Evolutionary conservation across 2,888 invertebrate genomes (phyloP).

Genomic region (Heliconius aoede): DNA sequence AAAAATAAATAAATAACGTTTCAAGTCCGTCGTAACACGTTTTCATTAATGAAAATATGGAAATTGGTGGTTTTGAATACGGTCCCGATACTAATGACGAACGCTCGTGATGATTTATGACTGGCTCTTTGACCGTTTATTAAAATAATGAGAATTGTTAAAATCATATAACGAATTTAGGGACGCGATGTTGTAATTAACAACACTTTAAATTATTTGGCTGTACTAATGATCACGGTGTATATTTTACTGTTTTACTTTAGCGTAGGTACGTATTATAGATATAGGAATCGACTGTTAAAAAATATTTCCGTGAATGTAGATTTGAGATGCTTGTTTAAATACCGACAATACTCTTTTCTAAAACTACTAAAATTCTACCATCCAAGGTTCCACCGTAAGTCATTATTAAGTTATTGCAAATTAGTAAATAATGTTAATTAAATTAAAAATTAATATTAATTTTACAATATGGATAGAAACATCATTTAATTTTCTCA

Average conservation of each 20-base stretch:
- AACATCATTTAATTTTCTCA: not conserved
- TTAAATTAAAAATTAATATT: too few species aligned
- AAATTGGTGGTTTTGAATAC: conserved; percentile 64
- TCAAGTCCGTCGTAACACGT: conserved; percentile 33
- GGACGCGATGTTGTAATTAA: conserved; percentile 52
- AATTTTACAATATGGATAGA: too few species aligned
- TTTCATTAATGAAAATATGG: conserved; percentile 71
- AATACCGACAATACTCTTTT: not conserved
- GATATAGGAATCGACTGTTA: not conserved
- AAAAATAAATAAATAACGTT: conserved; percentile 17
- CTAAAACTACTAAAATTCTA: not conserved
- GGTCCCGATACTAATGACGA: conserved; percentile 61
- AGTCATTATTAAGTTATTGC: too few species aligned
- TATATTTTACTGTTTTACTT: conserved; percentile 2
- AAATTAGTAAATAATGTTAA: not conserved
- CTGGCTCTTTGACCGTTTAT: conserved; percentile 65
- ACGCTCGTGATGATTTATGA: conserved; percentile 72
- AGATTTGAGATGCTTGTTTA: not conserved
- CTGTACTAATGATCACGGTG: conserved; percentile 40
- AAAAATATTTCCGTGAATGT: not conserved
- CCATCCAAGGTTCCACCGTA: too few species aligned
- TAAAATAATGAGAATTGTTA: conserved; percentile 67
- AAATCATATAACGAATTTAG: conserved; percentile 55
- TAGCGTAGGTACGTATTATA: not conserved
- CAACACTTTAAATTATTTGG: conserved; percentile 45